phyloP scores from a whole-genome alignment of 2,888 invertebrate species.

The Mallateleia sp. region DNA sequence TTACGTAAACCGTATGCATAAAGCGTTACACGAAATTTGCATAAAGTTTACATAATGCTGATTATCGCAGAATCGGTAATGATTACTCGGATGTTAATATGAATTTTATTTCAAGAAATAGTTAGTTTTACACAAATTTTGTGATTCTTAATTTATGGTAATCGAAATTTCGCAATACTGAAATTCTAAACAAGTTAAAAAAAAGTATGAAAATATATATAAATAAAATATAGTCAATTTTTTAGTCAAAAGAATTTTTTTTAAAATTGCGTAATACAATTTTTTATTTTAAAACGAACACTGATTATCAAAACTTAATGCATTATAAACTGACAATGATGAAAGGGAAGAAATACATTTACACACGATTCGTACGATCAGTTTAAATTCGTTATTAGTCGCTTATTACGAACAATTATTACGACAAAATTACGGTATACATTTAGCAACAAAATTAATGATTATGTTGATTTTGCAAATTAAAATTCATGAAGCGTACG shows the following conservation, averaged over 20 bases:
- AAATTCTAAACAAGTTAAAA: too few species aligned
- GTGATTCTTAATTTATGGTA: too few species aligned
- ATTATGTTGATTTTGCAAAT: slow-evolving; percentile 30
- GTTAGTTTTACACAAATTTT: too few species aligned
- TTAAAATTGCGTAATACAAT: too few species aligned
- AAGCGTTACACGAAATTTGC: slow-evolving; percentile 21
- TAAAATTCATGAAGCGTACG: slow-evolving; percentile 53
- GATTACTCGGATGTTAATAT: slow-evolving; percentile 10
- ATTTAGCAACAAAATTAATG: slow-evolving; percentile 1
- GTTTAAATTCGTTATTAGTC: background rate
- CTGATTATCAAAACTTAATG: too few species aligned
- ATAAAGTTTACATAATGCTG: slow-evolving; percentile 30
- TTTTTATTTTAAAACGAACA: too few species aligned
- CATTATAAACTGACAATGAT: too few species aligned
- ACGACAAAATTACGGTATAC: background rate
- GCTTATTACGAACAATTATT: background rate
- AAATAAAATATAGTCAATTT: too few species aligned
- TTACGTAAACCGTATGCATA: slow-evolving; percentile 22
- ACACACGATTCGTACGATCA: background rate
- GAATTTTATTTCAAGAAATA: too few species aligned
- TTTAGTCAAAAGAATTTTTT: too few species aligned
- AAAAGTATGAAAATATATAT: too few species aligned
- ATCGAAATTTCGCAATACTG: too few species aligned
- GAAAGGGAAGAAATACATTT: background rate
- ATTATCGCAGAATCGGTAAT: slow-evolving; percentile 26